Base-by-base conservation (phyloP, 1,140 invertebrate genomes). In the Drosophila pruinosa region DNA sequence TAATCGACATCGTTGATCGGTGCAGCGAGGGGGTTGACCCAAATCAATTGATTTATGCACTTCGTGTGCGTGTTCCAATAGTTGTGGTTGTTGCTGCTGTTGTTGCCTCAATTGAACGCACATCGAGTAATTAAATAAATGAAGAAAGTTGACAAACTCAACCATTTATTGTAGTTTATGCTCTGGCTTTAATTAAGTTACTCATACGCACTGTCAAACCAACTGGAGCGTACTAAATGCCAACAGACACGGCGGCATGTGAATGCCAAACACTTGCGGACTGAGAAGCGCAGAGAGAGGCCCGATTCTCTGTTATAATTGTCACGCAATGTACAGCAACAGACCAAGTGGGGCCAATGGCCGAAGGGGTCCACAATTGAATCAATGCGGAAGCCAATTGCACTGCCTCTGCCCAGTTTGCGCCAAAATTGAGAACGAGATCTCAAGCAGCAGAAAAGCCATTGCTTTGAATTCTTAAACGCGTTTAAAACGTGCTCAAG, bases 11-110 rank as follows among this genome's bases (percentile, higher is more conserved):
- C 39, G 21, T 6, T 39, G 36, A 67, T 58, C 53, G 47, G 19
- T 12, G 38, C 14, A 26, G 7, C 19, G 10, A 14, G 34, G 22
- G 36, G 15, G n/a, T n/a, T 17, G 62, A 85, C 74, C 65, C 74
- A 75, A 88, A 78, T 86, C 78, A 86, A 86, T 88, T 88, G 82
- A 88, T 88, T 88, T 89, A 88, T 88, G 67, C 83, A 86, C 78
- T 80, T 64, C 12, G 38, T 22, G 21, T 45, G 52, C 45, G 19
- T 28, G 8, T n/a, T n/a, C n/a, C n/a, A n/a, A n/a, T n/a, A n/a
- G n/a, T n/a, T n/a, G n/a, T n/a, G n/a, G n/a, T n/a, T n/a, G n/a
- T n/a, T n/a, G n/a, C n/a, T n/a, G n/a, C n/a, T n/a, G n/a, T 31
- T 58, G 8, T 21, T 54, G 50, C 53, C 38, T 72, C 86, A 86